A percentile compares a stretch with the other conserved stretches of the same genome.
Conservation (phyloP, 2,113 vertebrate species). For the Lates calcarifer region DNA sequence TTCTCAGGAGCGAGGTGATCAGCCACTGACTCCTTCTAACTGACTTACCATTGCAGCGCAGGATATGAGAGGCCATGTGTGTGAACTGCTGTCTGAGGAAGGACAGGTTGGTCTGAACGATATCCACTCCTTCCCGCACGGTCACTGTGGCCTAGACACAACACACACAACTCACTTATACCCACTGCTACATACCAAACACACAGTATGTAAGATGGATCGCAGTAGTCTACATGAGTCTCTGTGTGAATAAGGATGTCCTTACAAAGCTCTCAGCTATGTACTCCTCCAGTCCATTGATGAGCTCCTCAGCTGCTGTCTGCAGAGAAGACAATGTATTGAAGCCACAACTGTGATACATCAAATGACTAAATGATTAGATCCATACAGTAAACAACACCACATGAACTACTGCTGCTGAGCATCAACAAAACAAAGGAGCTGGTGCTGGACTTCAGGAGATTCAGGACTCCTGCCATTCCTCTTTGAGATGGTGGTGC, state of each 20-base stretch:
- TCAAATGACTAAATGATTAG: not conserved
- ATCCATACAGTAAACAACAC: too few relatives aligned
- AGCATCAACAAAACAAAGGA: too few relatives aligned
- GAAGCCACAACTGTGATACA: not conserved
- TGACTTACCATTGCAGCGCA: constrained; percentile 86
- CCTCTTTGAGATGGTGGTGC: too few relatives aligned
- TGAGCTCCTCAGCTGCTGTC: constrained; percentile 85
- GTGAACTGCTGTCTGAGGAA: constrained; percentile 90
- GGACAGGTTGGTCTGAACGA: constrained; percentile 88
- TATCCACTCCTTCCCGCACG: constrained; percentile 88
- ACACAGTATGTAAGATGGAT: not conserved
- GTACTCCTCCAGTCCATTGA: constrained; percentile 87
- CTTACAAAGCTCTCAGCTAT: constrained; percentile 91
- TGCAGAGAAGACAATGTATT: constrained; percentile 41
- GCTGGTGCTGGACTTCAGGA: too few relatives aligned
- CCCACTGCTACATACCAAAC: not conserved
- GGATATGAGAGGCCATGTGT: constrained; percentile 87
- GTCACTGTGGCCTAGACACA: constrained; percentile 84
- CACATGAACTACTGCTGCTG: too few relatives aligned
- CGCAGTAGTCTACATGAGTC: not conserved
- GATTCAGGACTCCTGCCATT: too few relatives aligned
- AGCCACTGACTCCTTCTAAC: not conserved
- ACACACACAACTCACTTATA: not conserved
- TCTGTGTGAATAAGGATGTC: not conserved
- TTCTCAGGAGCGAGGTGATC: not conserved